Evolutionary conservation across 2,113 vertebrate species (phyloP), one percentile per base, ranked within the genome.

Genomic region (Orientallactaga bullata): DNA sequence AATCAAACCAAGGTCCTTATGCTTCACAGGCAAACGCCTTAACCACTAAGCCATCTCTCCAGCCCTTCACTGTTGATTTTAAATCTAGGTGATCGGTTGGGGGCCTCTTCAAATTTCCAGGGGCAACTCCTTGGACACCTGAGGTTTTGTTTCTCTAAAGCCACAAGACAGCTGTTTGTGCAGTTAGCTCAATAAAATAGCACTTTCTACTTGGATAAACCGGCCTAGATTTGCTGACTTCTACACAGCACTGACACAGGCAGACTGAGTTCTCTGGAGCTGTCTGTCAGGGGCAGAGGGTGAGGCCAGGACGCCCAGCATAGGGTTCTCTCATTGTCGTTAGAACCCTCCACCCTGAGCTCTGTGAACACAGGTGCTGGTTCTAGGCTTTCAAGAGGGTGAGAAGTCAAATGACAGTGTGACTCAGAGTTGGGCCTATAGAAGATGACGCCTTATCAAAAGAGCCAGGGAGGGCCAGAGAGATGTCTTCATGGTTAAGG

Each of bases 191-290:
- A 97, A 97, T 98, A 97, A 98, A 98, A 97, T 93, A 97, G 97
- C 98, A 97, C 97, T 98, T 98, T 98, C 98, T 98, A 98, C 98
- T 98, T 98, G 97, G 97, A 96, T 98, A 98, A 98, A 96, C 97
- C 98, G 98, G 98, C 98, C 98, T 97, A 98, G 96, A 98, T 98
- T 98, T 96, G 91, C 94, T 97, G 96, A 98, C 94, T 97, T 97
- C 92, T 95, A 80, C 42, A 39, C 85, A 96, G 97, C 97, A 96
- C 98, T 89, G 96, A 98, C 97, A 81, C 58, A 96, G 94, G 91
- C 60, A 87, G 85, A 92, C 91, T 94, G 96, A 94, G 95, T 96
- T 92, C 24, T 71, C 65, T 89, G 90, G 95, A 93, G 96, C 95
- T 1, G 0, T 95, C 84, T 55, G 37, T 91, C 96, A 96, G 85